These are phyloP conservation scores for Yponomeuta cagnagella DNA, from an alignment of 2,888 invertebrate genomes.

Conservation along the genomic window DNA sequence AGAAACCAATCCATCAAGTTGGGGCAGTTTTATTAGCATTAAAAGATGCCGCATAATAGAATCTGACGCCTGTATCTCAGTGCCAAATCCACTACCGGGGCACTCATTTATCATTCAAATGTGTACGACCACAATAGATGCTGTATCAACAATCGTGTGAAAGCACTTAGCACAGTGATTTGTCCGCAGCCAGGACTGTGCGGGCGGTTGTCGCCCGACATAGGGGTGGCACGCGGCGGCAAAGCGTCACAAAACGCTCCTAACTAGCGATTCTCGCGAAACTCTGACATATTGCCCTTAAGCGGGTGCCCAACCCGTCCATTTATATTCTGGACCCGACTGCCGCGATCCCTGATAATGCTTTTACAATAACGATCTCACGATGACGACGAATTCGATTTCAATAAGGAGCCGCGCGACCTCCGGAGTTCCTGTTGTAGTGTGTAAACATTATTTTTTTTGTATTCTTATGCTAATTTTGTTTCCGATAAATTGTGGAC, in stretches of 20 bases:
- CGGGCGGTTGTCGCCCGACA: constrained; percentile 4
- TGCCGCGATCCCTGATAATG: constrained; percentile 60
- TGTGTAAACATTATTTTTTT: constrained; percentile 2
- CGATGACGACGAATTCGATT: constrained; percentile 58
- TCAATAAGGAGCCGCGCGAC: constrained; percentile 39
- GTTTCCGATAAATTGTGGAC: constrained; percentile 1
- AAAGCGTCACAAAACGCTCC: constrained; percentile 11
- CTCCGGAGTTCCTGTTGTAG: not conserved
- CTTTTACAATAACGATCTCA: constrained; percentile 65
- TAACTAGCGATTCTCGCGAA: not conserved
- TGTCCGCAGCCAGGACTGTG: constrained; percentile 6
- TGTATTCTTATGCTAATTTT: not conserved
- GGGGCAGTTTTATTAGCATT: not conserved
- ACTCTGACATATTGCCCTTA: constrained; percentile 61
- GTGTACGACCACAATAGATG: not conserved
- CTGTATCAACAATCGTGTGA: constrained; percentile 16
- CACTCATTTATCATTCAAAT: not conserved
- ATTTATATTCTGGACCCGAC: constrained; percentile 61
- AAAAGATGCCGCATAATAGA: not conserved
- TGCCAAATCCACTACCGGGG: not conserved
- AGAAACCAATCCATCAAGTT: not conserved
- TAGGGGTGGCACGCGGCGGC: constrained; percentile 19
- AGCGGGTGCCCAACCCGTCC: constrained; percentile 45
- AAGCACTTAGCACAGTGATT: constrained; percentile 18
- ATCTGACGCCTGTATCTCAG: not conserved